phyloP scores from a whole-genome alignment of 2,888 invertebrate genomes.

The Brachyopa scutellaris region DNA sequence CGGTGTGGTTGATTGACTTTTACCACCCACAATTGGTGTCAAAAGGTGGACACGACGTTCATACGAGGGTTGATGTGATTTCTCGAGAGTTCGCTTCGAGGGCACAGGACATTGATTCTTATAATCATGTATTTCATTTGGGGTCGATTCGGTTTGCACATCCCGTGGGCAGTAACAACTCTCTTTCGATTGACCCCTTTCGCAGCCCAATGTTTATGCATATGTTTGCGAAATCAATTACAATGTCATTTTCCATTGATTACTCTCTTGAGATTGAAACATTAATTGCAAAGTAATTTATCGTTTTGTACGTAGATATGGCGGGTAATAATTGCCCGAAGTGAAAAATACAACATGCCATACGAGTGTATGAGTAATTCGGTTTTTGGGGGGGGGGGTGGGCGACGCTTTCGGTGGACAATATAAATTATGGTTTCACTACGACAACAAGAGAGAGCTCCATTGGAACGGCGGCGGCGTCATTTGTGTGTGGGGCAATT shows the following conservation, averaged over 20 bases:
- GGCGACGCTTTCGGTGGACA: constrained; percentile 14
- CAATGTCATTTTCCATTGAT: constrained; percentile 70
- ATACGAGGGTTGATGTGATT: constrained; percentile 46
- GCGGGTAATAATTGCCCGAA: constrained; percentile 39
- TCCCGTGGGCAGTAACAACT: neutral
- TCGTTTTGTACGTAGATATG: constrained; percentile 8
- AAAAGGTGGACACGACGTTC: constrained; percentile 49
- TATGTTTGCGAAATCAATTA: constrained; percentile 71
- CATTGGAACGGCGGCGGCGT: neutral
- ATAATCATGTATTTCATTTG: constrained; percentile 64
- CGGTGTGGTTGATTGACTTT: constrained; percentile 16
- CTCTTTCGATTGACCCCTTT: neutral
- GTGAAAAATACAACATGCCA: constrained; percentile 45
- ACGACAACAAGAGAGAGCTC: constrained; percentile 32
- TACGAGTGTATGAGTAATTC: constrained; percentile 19
- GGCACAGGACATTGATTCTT: constrained; percentile 63
- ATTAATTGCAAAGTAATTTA: constrained; percentile 69
- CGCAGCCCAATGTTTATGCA: constrained; percentile 31
- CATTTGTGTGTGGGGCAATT: constrained; percentile 18
- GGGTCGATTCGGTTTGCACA: constrained; percentile 36
- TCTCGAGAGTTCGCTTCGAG: constrained; percentile 24
- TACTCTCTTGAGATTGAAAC: constrained; percentile 68
- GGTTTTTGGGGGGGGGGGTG: constrained; percentile 1
- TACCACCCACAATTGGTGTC: constrained; percentile 31
- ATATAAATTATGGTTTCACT: constrained; percentile 57